Percentiles rank a stretch among this genome's conserved stretches.
phyloP scores from a whole-genome alignment of 2,797 vertebrate genomes.

The Manis javanica region DNA sequence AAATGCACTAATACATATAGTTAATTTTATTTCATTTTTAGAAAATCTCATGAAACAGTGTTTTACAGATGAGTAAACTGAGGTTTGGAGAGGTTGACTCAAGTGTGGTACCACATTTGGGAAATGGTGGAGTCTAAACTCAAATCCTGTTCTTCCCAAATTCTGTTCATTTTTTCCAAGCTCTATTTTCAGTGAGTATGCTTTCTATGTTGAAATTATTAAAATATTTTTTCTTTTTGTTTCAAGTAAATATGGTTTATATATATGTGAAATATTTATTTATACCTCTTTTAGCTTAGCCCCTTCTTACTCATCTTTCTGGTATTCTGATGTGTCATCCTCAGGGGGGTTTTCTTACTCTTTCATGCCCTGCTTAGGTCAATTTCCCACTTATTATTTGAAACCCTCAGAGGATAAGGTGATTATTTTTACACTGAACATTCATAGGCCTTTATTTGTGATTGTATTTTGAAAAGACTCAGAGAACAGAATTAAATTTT shows the following conservation, averaged over 20 bases:
- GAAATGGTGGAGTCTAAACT: neutral
- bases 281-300: neutral
- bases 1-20: neutral
- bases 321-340: neutral
- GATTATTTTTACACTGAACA: neutral
- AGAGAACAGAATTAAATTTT: neutral
- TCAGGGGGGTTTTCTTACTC: neutral
- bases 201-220: neutral
- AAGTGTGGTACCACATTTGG: neutral
- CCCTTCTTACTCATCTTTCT: neutral
- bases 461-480: constrained; percentile 12
- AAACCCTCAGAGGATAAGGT: neutral
- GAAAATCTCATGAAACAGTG: neutral
- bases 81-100: neutral
- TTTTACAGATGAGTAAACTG: neutral
- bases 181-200: neutral
- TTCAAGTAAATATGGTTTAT: neutral
- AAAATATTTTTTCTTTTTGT: neutral
- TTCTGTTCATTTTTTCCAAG: neutral
- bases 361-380: neutral
- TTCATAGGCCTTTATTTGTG: neutral
- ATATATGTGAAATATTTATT: neutral
- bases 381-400: neutral
- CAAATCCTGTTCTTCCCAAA: neutral
- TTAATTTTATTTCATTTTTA: neutral